Evolutionary conservation across 2,888 invertebrate species (phyloP).

Genomic region (Oscheius sp.): DNA sequence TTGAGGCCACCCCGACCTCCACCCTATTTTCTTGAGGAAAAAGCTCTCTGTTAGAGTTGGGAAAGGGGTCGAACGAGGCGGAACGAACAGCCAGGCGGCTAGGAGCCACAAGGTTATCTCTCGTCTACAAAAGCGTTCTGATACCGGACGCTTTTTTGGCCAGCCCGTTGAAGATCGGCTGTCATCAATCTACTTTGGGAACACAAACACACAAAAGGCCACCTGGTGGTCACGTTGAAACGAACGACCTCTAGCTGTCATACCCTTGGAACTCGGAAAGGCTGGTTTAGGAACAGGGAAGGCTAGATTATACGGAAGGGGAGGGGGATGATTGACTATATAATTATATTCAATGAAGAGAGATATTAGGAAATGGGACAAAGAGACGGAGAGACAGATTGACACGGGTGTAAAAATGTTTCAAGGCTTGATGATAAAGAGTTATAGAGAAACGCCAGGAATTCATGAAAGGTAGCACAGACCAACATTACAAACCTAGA

Average conservation of each 20-base stretch:
- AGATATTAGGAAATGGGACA: neutral
- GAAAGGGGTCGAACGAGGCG: constrained; percentile 33
- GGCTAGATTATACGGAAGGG: neutral
- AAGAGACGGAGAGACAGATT: constrained; percentile 5
- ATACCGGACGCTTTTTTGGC: neutral
- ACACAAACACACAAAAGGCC: neutral
- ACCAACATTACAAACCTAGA: too few species aligned
- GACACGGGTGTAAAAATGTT: neutral
- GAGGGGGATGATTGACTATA: neutral
- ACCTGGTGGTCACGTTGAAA: neutral
- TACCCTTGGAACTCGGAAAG: neutral
- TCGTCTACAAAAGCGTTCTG: neutral
- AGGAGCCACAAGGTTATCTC: neutral
- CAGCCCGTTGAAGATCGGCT: neutral
- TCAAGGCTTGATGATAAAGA: too few species aligned
- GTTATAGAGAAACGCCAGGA: too few species aligned
- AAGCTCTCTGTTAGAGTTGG: neutral
- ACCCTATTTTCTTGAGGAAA: neutral
- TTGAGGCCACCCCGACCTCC: neutral
- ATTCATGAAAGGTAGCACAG: too few species aligned
- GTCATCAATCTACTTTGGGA: constrained; percentile 2
- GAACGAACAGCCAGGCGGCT: constrained; percentile 15
- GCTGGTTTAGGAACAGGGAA: neutral
- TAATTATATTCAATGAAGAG: neutral
- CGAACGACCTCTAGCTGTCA: constrained; percentile 17